phyloP scores from a whole-genome alignment of 2,888 invertebrate species.

The Drosophila mulleri region DNA sequence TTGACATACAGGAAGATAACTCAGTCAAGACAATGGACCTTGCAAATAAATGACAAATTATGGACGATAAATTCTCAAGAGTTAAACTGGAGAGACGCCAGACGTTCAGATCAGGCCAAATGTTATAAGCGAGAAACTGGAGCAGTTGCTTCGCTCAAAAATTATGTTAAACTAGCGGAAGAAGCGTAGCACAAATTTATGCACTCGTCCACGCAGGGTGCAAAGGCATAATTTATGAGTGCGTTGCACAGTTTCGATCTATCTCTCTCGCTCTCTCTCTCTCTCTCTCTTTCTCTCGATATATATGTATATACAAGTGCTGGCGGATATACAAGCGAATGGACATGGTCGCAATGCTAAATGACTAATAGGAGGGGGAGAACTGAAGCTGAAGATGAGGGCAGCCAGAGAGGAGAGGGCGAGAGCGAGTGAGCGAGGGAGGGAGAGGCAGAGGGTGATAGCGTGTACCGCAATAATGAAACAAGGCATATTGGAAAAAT shows the following conservation, averaged over 20 bases:
- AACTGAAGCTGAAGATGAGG: neutral
- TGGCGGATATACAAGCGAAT: slow-evolving; percentile 16
- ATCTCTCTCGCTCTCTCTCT: too few species aligned
- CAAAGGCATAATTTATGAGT: slow-evolving; percentile 58
- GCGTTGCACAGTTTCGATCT: slow-evolving; percentile 13
- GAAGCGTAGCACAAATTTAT: slow-evolving; percentile 56
- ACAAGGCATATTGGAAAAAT: slow-evolving; percentile 76
- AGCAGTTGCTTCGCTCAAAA: slow-evolving; percentile 60
- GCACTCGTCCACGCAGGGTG: slow-evolving; percentile 40
- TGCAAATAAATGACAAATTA: slow-evolving; percentile 75
- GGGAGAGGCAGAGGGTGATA: neutral
- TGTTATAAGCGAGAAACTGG: slow-evolving; percentile 50
- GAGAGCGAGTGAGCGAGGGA: neutral
- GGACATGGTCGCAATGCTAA: slow-evolving; percentile 52
- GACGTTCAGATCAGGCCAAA: slow-evolving; percentile 53
- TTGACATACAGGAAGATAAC: neutral
- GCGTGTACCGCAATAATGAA: slow-evolving; percentile 54
- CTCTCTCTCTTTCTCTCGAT: neutral
- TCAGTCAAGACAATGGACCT: slow-evolving; percentile 9
- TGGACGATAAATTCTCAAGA: slow-evolving; percentile 59
- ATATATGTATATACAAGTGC: slow-evolving; percentile 8
- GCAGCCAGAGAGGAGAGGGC: neutral
- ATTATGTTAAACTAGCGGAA: slow-evolving; percentile 69
- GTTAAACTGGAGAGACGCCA: slow-evolving; percentile 52
- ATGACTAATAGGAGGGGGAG: slow-evolving; percentile 24